phyloP scores from a whole-genome alignment of 2,797 vertebrate genomes.

The Eospalax fontanierii region DNA sequence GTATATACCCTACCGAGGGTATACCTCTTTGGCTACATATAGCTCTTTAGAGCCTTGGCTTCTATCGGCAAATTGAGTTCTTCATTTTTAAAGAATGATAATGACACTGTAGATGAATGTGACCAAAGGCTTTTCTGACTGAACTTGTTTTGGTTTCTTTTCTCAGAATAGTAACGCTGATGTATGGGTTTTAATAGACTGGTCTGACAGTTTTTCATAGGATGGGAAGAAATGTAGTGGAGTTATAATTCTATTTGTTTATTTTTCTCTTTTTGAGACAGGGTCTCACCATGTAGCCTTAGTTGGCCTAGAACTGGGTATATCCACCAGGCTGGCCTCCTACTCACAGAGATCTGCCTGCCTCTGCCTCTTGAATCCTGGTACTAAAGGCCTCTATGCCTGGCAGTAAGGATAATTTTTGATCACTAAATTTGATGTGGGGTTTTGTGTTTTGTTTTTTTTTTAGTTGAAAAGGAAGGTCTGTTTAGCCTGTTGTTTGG shows the following conservation, averaged over 20 bases:
- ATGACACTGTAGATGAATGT: neutral
- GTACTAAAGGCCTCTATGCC: neutral
- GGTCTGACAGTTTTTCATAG: neutral
- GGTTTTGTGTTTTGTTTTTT: neutral
- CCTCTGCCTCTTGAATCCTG: neutral
- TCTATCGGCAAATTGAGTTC: no score
- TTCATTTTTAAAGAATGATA: no score
- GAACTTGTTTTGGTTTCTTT: constrained; percentile 67
- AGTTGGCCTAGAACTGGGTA: neutral
- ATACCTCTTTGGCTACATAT: no score
- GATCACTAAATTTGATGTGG: constrained; percentile 33
- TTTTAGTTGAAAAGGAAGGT: neutral
- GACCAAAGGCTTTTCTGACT: neutral
- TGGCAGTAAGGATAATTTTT: neutral
- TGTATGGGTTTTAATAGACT: constrained; percentile 23
- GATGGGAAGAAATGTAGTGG: neutral
- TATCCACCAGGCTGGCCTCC: neutral
- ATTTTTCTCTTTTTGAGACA: neutral
- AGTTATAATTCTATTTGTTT: constrained; percentile 24
- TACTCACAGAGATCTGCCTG: neutral
- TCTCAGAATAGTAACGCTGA: constrained; percentile 53
- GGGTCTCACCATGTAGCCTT: neutral
- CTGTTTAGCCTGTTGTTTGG: neutral
- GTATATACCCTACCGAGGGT: no score
- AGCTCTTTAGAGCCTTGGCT: no score